These are phyloP conservation scores for Calyptomena viridis DNA, from an alignment of 2,113 vertebrate species.

Conservation along the genomic window DNA sequence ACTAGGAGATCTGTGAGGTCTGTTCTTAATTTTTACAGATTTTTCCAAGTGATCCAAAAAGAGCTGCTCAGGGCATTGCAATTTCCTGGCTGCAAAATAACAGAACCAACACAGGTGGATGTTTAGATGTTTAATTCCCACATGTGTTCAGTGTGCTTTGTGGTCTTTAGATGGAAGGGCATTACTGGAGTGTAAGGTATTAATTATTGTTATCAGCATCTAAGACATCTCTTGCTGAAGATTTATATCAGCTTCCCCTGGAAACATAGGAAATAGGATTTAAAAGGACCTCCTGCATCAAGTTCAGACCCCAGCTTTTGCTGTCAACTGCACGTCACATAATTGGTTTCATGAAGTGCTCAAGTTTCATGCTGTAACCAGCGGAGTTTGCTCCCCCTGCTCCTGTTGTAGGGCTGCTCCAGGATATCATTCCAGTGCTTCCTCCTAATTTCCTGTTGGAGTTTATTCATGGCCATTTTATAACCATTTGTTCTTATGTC, in stretches of 20 bases:
- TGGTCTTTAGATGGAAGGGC: not conserved
- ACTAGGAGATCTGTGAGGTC: not conserved
- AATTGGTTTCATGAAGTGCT: conserved; percentile 35
- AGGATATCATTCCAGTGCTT: not conserved
- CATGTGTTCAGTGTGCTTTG: not conserved
- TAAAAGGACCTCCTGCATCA: conserved; percentile 14
- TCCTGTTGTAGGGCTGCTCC: not conserved
- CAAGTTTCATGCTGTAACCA: not conserved
- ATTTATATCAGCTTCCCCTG: conserved; percentile 25
- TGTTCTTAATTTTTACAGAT: conserved; percentile 20
- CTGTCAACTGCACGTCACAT: not conserved
- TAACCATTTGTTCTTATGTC: conserved; percentile 19
- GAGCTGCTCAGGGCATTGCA: not conserved
- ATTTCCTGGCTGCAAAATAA: conserved; percentile 9
- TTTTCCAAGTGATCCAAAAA: not conserved
- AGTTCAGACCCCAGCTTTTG: conserved; percentile 1
- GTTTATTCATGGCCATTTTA: not conserved
- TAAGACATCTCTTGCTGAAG: not conserved
- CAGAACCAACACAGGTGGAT: conserved; percentile 11
- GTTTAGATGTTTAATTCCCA: not conserved
- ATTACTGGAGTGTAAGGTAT: conserved; percentile 26
- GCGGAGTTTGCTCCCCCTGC: not conserved
- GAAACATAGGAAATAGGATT: conserved; percentile 38
- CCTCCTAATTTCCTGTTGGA: conserved; percentile 35
- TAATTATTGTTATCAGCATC: conserved; percentile 40